A percentile compares a stretch with the other conserved stretches of the same genome.
These are phyloP conservation scores for Mactra quadrangularis DNA, from an alignment of 1,140 invertebrate species.

Conservation along the genomic window DNA sequence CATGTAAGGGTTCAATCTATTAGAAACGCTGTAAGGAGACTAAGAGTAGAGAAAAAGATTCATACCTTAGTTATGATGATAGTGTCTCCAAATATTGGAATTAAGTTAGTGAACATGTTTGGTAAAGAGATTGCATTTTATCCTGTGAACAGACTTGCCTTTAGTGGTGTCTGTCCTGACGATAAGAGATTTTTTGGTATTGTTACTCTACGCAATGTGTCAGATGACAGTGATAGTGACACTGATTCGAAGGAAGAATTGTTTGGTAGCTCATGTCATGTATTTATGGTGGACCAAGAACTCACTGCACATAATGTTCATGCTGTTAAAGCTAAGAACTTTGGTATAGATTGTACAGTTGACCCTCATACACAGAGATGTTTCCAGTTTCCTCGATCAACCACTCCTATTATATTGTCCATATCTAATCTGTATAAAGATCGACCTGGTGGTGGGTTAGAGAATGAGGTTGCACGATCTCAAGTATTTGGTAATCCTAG, in stretches of 20 bases:
- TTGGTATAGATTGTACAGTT: slow-evolving; percentile 90
- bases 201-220: slow-evolving; percentile 89
- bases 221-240: slow-evolving; percentile 73
- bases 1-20: slow-evolving; percentile 87
- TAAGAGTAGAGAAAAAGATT: slow-evolving; percentile 94
- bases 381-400: slow-evolving; percentile 94
- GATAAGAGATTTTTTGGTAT: slow-evolving; percentile 96
- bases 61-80: slow-evolving; percentile 94
- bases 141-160: slow-evolving; percentile 93
- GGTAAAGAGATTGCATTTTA: slow-evolving; percentile 89
- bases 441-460: slow-evolving; percentile 82
- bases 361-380: slow-evolving; percentile 88
- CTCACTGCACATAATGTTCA: slow-evolving; percentile 90
- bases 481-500: slow-evolving; percentile 85
- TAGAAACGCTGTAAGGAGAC: slow-evolving; percentile 92
- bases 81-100: slow-evolving; percentile 91
- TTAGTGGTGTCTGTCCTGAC: slow-evolving; percentile 93
- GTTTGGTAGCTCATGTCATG: slow-evolving; percentile 92
- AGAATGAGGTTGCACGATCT: slow-evolving; percentile 75
- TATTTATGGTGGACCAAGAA: slow-evolving; percentile 96
- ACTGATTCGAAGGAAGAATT: slow-evolving; percentile 71
- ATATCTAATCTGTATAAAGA: slow-evolving; percentile 81
- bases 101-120: slow-evolving; percentile 88
- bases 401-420: slow-evolving; percentile 90
- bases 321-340: slow-evolving; percentile 89